Evolutionary conservation across 2,888 invertebrate genomes (phyloP).

Genomic region (Lithosia quadra): DNA sequence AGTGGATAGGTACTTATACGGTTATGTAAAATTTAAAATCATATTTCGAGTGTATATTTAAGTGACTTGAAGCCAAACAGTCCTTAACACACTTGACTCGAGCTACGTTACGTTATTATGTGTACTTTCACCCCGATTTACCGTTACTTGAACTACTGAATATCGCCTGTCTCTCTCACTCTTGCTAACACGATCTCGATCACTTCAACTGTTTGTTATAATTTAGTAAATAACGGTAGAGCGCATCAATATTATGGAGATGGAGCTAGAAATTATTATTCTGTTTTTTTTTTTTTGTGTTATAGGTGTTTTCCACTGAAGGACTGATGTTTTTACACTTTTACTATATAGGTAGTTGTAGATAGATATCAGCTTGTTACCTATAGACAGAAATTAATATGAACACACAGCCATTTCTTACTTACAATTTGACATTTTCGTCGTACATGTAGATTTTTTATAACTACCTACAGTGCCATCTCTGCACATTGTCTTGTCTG

Average conservation of each 20-base stretch:
- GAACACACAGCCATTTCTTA: not conserved
- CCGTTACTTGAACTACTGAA: conserved; percentile 74
- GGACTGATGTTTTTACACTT: not conserved
- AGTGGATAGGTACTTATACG: conserved; percentile 9
- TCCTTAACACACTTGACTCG: conserved; percentile 57
- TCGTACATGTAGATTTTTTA: too few relatives aligned
- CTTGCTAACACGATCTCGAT: conserved; percentile 60
- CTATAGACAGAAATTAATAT: too few relatives aligned
- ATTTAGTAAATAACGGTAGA: conserved; percentile 7
- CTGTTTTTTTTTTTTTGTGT: not conserved
- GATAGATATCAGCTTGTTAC: too few relatives aligned
- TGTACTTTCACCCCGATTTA: conserved; percentile 80
- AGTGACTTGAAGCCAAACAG: conserved; percentile 47
- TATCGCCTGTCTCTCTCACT: conserved; percentile 56
- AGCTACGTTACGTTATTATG: conserved; percentile 65
- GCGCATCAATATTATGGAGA: conserved; percentile 2
- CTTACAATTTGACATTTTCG: not conserved
- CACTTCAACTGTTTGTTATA: conserved; percentile 63
- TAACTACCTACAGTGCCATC: too few relatives aligned
- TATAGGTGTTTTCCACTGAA: not conserved
- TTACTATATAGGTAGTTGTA: too few relatives aligned
- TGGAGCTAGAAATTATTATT: not conserved
- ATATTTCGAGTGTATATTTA: conserved; percentile 33
- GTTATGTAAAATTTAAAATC: conserved; percentile 23
- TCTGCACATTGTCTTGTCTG: too few relatives aligned